These are phyloP conservation scores for Lophius americanus DNA, from an alignment of 2,797 vertebrate genomes.

Conservation along the genomic window DNA sequence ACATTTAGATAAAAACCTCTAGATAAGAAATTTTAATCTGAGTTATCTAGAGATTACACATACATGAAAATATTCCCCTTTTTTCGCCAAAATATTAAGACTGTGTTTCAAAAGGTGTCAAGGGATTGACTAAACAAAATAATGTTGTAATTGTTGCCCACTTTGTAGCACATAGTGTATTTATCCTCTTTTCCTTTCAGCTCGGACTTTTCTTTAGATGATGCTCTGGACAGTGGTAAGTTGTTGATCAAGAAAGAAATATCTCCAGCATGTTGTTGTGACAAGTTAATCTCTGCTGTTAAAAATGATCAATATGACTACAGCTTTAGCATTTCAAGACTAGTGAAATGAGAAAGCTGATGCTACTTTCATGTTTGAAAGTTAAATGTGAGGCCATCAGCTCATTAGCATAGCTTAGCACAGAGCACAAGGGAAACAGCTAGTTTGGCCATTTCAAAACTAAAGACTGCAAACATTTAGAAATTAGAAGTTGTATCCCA, in stretches of 20 bases:
- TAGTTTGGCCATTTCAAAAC: neutral
- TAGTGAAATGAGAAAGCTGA: slow-evolving; percentile 4
- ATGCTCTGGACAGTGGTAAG: slow-evolving; percentile 70
- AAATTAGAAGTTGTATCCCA: too few relatives aligned
- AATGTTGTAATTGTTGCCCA: slow-evolving; percentile 1
- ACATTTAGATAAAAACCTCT: too few relatives aligned
- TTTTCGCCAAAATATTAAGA: neutral
- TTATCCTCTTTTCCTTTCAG: slow-evolving; percentile 69
- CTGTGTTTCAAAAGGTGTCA: neutral
- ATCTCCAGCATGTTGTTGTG: neutral
- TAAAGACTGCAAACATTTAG: too few relatives aligned
- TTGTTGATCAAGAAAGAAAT: slow-evolving; percentile 9
- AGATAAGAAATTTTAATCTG: too few relatives aligned
- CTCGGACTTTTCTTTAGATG: slow-evolving; percentile 67
- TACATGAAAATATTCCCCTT: too few relatives aligned
- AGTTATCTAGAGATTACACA: too few relatives aligned
- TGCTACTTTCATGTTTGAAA: neutral
- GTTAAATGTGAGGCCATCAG: neutral
- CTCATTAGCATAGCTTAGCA: neutral
- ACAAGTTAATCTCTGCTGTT: slow-evolving; percentile 4
- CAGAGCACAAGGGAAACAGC: neutral
- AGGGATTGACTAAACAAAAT: neutral
- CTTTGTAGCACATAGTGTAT: neutral
- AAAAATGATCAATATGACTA: neutral
- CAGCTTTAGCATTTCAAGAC: too few relatives aligned